A percentile compares a stretch with the other conserved stretches of the same genome.
Evolutionary conservation across 2,797 vertebrate genomes (phyloP).

Genomic region (Lateolabrax maculatus): DNA sequence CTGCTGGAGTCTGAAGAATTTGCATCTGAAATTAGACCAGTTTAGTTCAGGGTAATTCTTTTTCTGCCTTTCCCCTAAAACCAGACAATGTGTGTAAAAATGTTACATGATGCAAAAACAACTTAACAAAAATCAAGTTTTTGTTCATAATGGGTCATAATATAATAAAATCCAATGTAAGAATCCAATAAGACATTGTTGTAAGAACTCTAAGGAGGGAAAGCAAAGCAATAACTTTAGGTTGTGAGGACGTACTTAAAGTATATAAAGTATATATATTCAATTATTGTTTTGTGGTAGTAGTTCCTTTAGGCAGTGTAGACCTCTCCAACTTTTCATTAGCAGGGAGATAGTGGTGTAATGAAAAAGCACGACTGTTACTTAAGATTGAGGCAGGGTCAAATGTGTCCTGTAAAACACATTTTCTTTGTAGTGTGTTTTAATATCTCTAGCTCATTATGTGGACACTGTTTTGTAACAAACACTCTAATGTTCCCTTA

Average conservation of each 20-base stretch:
- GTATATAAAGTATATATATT: background rate
- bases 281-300: constrained; percentile 12
- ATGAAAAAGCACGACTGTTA: constrained; percentile 27
- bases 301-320: constrained; percentile 21
- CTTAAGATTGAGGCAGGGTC: constrained; percentile 9
- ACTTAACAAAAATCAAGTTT: no score
- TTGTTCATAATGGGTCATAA: background rate
- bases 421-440: constrained; percentile 25
- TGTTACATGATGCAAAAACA: background rate
- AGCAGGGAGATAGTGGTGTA: background rate
- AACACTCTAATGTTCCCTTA: background rate
- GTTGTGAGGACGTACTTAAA: constrained; percentile 9
- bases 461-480: constrained; percentile 14
- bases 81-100: background rate
- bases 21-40: background rate
- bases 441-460: constrained; percentile 8
- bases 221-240: background rate
- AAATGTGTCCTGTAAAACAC: constrained; percentile 21
- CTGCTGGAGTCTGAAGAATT: background rate
- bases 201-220: background rate
- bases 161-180: no score
- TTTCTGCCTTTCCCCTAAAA: background rate
- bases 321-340: constrained; percentile 21
- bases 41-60: background rate
- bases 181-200: no score